These are phyloP conservation scores for Tipula vernalis DNA, from an alignment of 2,888 invertebrate genomes.

Conservation along the genomic window DNA sequence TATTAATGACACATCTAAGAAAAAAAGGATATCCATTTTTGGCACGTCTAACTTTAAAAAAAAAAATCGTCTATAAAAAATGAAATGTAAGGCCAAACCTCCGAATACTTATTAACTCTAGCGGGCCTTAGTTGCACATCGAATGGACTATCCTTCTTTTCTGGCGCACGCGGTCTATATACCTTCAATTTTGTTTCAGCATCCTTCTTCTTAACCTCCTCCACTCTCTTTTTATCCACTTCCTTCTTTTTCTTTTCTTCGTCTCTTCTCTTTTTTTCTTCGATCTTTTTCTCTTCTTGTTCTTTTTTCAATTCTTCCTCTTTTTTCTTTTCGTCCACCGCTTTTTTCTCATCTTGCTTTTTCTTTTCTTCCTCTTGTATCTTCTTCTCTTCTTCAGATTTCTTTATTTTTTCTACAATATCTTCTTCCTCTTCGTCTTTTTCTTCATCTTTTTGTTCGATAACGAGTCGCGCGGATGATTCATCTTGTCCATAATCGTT, in stretches of 20 bases:
- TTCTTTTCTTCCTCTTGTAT: conserved; percentile 27
- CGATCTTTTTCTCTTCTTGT: conserved; percentile 36
- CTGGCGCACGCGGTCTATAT: conserved; percentile 19
- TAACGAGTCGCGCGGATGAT: conserved; percentile 71
- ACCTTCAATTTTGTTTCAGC: conserved; percentile 18
- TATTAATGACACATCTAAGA: neutral
- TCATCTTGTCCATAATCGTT: conserved; percentile 89
- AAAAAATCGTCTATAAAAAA: too few species aligned
- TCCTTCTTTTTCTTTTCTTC: conserved; percentile 36
- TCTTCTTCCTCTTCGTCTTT: conserved; percentile 40
- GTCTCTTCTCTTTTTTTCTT: conserved; percentile 38
- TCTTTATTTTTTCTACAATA: conserved; percentile 31
- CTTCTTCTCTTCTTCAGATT: conserved; percentile 38
- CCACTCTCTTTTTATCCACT: conserved; percentile 20
- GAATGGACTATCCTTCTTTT: conserved; percentile 36
- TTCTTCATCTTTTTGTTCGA: conserved; percentile 45
- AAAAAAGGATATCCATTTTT: neutral
- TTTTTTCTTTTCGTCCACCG: conserved; percentile 35
- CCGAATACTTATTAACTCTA: conserved; percentile 12
- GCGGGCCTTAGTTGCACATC: conserved; percentile 36
- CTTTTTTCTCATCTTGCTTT: conserved; percentile 18
- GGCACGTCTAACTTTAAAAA: neutral
- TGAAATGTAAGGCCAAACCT: neutral
- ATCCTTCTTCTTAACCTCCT: conserved; percentile 24
- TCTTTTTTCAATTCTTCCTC: conserved; percentile 37